Evolutionary conservation across 1,140 invertebrate species (phyloP), one percentile per base, ranked within the genome.

Genomic region (Solenopsis fugax): DNA sequence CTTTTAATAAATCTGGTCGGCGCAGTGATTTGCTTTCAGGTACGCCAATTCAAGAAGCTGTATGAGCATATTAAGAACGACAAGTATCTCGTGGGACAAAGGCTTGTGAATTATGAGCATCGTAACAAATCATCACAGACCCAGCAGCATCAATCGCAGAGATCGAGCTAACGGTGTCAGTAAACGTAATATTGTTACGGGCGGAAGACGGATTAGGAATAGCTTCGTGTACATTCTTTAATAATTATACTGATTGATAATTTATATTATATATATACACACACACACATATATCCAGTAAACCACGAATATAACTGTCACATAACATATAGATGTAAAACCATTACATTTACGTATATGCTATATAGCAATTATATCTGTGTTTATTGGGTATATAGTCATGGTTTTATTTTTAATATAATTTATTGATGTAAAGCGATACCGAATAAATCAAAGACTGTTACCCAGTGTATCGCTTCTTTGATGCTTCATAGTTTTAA

Each of bases 1-100:
- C 94, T 99, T 62, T 94, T 98, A 34, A 95, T 98, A 16, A 96
- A 96, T 58, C 93, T 98, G 7, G 95, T 97, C 52, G 95, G 96
- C 64, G 96, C 97, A 62, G 96, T 98, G 67, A 96, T 98, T 65
- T 96, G 96, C 75, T 97, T 98, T 93, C 98, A 98, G 95, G 97
- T 99, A 52, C 96, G 97, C 78, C 99, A 99, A 93, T 99, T 99
- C 94, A 97, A 97, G 91, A 98, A 98, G 92, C 96, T 99, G 0
- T 99, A 99, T 93, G 98, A 99, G 93, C 99, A 99, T 95, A 99
- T 99, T 93, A 99, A 99, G 95, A 99, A 99, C 96, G 99, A 99
- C 94, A 99, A 99, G 96, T 99, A 99, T 96, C 96, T 99, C 37
- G 98, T 99, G 3, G 99, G 99, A 0, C 97, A 98, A 92, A 96